Conservation (phyloP, 23 tunicate species). For the Corella eumyota region DNA sequence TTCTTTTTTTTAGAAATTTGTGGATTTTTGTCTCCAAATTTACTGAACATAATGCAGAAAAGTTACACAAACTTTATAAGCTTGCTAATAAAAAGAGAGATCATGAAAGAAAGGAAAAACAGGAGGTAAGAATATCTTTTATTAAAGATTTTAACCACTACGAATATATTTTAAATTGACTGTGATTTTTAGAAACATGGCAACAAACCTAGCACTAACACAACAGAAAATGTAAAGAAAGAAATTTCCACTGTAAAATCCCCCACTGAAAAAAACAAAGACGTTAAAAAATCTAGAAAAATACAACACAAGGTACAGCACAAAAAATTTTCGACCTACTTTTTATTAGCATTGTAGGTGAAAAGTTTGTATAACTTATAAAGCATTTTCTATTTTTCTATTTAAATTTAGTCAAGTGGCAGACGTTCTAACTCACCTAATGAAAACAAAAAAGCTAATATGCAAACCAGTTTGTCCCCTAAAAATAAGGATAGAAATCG, state of each 20-base stretch:
- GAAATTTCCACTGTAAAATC: not conserved
- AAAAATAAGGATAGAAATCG: no score
- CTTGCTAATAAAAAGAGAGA: constrained; percentile 38
- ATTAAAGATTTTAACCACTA: no score
- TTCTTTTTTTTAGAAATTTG: constrained; percentile 60
- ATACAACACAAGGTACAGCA: constrained; percentile 11
- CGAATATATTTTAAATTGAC: constrained; percentile 1
- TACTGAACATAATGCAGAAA: constrained; percentile 69
- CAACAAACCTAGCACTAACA: no score
- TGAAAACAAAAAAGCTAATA: no score
- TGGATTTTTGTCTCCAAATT: constrained; percentile 88
- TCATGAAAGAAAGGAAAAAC: constrained; percentile 17
- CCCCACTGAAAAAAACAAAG: not conserved
- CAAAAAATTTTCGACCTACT: no score
- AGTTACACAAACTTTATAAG: constrained; percentile 57
- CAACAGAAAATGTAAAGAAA: constrained; percentile 3
- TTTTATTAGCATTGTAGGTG: no score
- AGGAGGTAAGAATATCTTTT: constrained; percentile 4
- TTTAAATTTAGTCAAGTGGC: no score
- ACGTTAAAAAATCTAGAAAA: constrained; percentile 8
- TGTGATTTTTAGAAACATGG: not conserved
- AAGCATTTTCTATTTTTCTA: not conserved
- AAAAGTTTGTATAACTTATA: not conserved
- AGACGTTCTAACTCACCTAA: no score
- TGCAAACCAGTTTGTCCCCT: no score